Base-by-base conservation (phyloP, 2,797 vertebrate species). In the Gallinago stenura region DNA sequence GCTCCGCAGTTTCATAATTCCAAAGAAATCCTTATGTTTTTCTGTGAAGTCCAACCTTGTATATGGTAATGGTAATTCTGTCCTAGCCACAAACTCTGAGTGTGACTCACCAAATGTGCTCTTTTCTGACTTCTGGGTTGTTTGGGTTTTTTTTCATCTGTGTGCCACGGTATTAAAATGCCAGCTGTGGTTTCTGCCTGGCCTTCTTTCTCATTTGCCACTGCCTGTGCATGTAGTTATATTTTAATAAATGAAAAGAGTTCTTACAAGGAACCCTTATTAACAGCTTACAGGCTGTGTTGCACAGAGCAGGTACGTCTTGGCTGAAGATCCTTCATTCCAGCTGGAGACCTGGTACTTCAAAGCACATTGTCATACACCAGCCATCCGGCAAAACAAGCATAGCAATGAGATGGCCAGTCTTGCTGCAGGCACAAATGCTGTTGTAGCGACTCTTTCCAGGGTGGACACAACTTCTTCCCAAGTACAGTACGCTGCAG, bases 241-340 rank as follows among this genome's bases (percentile, higher is more conserved):
- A 85, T 69, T 91, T 96, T 85, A 95, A 95, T 93, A 96, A 92
- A 91, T 80, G 30, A 65, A 83, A 91, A 54, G 68, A 45, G 61
- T 65, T 88, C 69, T 85, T 81, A 54, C 28, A 45, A 84, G 87
- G 53, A 91, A 20, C 76, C 46, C 39, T 93, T 81, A 94, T 96
- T 94, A 96, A 72, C 75, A 85, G 85, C 39, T 96, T 88, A 54
- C 85, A 81, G 41, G 50, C 76, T 88, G 54, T 46, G 35, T 43
- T 90, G 84, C 56, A 81, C 77, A 93, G 39, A 93, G 65, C 65
- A 93, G 43, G 62, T 90, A 75, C 45, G 4, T 28, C 83, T 86
- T 72, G 75, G 69, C 28, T 86, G 78, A 62, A 80, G 83, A 62
- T 78, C 28, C 82, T 89, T 90, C 75, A 48, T 92, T 94, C 72